Conservation (phyloP, 2,888 invertebrate species). For the Ischnura elegans region DNA sequence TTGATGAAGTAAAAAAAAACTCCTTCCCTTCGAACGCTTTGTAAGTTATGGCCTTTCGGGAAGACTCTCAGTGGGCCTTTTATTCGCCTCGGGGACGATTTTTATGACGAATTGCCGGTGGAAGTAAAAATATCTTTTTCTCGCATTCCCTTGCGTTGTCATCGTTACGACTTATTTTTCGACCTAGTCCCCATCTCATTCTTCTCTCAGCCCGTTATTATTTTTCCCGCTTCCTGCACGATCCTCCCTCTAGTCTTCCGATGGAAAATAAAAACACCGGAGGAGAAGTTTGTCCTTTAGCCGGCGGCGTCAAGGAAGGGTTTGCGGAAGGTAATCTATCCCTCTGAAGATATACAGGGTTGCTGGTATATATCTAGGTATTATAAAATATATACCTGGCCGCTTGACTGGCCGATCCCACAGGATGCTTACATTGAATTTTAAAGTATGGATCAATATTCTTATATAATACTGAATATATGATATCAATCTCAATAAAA, state of each 20-base stretch:
- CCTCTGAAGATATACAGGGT: no score
- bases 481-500: no score
- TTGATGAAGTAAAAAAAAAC: slow-evolving; percentile 13
- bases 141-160: not conserved
- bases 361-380: no score
- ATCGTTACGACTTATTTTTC: slow-evolving; percentile 34
- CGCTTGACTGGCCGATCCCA: no score
- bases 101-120: not conserved
- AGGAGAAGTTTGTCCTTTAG: not conserved
- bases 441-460: no score
- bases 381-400: no score
- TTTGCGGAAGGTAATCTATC: not conserved
- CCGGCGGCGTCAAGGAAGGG: not conserved
- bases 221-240: not conserved
- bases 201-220: not conserved
- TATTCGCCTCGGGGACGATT: not conserved
- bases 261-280: not conserved
- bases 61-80: not conserved
- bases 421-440: no score
- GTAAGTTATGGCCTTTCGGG: not conserved
- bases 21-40: not conserved
- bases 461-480: no score
- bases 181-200: not conserved
- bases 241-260: not conserved
- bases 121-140: not conserved